Percentiles rank a stretch among this genome's conserved stretches.
Conservation (phyloP, 2,113 vertebrate species). For the Turnix velox region DNA sequence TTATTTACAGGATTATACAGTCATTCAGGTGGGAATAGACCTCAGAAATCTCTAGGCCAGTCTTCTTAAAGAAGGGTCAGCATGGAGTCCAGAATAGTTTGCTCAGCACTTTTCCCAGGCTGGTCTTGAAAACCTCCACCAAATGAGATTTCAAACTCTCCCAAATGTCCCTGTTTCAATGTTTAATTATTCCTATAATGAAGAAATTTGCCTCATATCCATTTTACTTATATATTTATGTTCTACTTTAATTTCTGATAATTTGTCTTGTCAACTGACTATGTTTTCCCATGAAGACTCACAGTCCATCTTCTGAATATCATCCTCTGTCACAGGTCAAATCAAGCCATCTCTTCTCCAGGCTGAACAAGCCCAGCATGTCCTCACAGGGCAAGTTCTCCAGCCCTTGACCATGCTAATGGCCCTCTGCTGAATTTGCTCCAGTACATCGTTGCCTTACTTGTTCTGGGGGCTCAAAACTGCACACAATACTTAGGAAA, state of each 20-base stretch:
- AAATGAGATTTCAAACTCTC: neutral
- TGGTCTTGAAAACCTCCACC: neutral
- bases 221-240: neutral
- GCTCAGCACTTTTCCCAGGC: neutral
- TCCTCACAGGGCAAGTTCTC: neutral
- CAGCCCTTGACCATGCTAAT: fast-evolving
- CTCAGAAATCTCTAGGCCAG: neutral
- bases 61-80: neutral
- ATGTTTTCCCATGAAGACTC: neutral
- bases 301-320: neutral
- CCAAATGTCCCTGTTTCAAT: neutral
- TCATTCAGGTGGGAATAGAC: neutral
- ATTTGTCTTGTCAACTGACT: neutral
- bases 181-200: neutral
- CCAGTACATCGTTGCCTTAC: neutral
- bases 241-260: neutral
- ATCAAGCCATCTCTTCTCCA: neutral
- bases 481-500: neutral
- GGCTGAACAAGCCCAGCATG: fast-evolving
- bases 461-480: neutral
- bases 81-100: neutral
- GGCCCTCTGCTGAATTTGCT: neutral
- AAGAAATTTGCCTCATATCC: neutral
- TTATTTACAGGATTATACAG: neutral
- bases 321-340: neutral